A percentile compares a stretch with the other conserved stretches of the same genome.
phyloP scores from a whole-genome alignment of 2,888 invertebrate species.

The Nasonia oneida region DNA sequence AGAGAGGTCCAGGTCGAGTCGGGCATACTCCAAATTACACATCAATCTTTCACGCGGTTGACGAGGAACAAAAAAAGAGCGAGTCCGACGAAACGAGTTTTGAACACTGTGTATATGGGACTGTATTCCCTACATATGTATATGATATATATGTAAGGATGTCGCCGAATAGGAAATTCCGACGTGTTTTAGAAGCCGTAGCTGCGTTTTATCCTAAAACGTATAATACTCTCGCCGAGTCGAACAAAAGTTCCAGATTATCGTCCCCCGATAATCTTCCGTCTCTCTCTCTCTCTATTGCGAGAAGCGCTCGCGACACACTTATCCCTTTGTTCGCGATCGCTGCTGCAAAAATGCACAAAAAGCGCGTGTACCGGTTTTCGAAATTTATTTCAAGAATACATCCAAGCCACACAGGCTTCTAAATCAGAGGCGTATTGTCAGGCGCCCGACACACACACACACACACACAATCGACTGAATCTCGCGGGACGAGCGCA shows the following conservation, averaged over 20 bases:
- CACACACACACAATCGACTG: background rate
- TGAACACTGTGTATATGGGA: background rate
- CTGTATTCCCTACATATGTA: no score
- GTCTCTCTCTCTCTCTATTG: background rate
- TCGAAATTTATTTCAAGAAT: background rate
- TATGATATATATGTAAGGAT: no score
- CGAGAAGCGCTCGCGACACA: background rate
- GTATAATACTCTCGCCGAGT: background rate
- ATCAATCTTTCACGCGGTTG: slow-evolving; percentile 7
- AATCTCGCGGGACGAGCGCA: background rate
- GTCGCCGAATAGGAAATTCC: background rate
- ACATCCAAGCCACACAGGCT: background rate
- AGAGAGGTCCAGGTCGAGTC: background rate
- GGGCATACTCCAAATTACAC: background rate
- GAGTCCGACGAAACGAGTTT: slow-evolving; percentile 8
- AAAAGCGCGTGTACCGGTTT: background rate
- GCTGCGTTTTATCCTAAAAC: background rate
- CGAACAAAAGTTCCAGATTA: background rate
- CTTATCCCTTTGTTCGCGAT: background rate
- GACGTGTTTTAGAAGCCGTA: background rate
- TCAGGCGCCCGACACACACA: background rate
- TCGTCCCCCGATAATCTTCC: background rate
- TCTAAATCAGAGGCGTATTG: background rate
- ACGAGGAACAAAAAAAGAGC: background rate
- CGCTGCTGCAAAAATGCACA: background rate